Evolutionary conservation across 2,888 invertebrate species (phyloP).

Genomic region (Microplitis deprimator): DNA sequence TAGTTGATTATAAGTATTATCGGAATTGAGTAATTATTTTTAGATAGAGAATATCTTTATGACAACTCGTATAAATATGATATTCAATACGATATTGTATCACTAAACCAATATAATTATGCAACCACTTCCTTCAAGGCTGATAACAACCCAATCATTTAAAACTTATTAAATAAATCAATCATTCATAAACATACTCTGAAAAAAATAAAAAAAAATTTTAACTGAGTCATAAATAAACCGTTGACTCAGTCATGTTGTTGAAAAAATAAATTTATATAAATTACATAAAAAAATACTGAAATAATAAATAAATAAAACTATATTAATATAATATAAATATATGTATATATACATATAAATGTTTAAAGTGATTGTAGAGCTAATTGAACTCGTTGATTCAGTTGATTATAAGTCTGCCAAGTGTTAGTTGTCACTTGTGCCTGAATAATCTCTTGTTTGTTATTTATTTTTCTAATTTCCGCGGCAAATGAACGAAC

Average conservation of each 20-base stretch:
- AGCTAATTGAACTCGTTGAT: constrained; percentile 3
- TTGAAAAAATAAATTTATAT: not conserved
- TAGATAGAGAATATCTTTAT: no score
- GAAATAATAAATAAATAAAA: constrained; percentile 17
- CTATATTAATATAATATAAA: not conserved
- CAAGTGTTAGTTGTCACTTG: constrained; percentile 32
- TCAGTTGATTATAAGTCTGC: constrained; percentile 26
- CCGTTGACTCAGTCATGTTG: not conserved
- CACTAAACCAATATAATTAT: no score
- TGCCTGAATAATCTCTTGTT: constrained; percentile 1
- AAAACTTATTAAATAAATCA: no score
- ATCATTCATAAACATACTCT: no score
- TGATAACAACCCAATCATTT: no score
- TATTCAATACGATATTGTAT: no score
- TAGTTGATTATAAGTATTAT: no score
- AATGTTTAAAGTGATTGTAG: constrained; percentile 2
- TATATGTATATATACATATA: not conserved
- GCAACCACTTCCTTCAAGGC: no score
- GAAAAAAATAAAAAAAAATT: no score
- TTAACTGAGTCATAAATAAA: not conserved
- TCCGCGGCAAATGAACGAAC: constrained; percentile 6
- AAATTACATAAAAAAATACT: not conserved
- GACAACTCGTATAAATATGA: no score
- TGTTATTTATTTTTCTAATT: constrained; percentile 27
- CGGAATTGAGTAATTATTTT: no score